Conservation (phyloP, 2,888 invertebrate species). For the Gastracanthus pulcherrimus region DNA sequence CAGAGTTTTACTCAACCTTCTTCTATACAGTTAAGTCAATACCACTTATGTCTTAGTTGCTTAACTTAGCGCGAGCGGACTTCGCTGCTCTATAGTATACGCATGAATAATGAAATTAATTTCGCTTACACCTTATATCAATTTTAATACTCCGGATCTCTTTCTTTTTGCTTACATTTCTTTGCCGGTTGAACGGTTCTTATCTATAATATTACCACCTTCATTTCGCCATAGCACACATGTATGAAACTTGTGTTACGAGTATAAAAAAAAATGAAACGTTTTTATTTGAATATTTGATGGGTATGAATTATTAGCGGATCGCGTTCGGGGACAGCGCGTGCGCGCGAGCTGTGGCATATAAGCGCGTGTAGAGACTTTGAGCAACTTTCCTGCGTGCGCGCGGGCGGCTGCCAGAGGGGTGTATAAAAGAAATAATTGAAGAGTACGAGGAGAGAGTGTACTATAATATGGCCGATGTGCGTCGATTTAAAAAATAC, state of each 20-base stretch:
- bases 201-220: background rate
- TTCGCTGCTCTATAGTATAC: background rate
- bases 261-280: slow-evolving; percentile 34
- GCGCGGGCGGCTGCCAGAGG: slow-evolving; percentile 16
- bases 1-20: background rate
- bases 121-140: background rate
- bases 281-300: slow-evolving; percentile 46
- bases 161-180: slow-evolving; percentile 1
- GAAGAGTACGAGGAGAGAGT: slow-evolving; percentile 34
- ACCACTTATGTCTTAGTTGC: background rate
- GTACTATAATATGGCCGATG: slow-evolving; percentile 37
- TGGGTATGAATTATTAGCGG: slow-evolving; percentile 46
- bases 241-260: slow-evolving; percentile 24
- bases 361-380: slow-evolving; percentile 47
- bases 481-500: slow-evolving; percentile 26
- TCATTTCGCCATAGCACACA: background rate
- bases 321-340: slow-evolving; percentile 43
- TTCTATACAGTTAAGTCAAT: background rate
- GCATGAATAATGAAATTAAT: slow-evolving; percentile 16
- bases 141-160: slow-evolving; percentile 2
- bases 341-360: slow-evolving; percentile 20
- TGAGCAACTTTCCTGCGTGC: slow-evolving; percentile 43
- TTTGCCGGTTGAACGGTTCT: slow-evolving; percentile 14
- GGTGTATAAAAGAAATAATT: slow-evolving; percentile 57
- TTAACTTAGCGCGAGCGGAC: background rate